Evolutionary conservation across 2,888 invertebrate species (phyloP).

Genomic region (Spilarctia lutea): DNA sequence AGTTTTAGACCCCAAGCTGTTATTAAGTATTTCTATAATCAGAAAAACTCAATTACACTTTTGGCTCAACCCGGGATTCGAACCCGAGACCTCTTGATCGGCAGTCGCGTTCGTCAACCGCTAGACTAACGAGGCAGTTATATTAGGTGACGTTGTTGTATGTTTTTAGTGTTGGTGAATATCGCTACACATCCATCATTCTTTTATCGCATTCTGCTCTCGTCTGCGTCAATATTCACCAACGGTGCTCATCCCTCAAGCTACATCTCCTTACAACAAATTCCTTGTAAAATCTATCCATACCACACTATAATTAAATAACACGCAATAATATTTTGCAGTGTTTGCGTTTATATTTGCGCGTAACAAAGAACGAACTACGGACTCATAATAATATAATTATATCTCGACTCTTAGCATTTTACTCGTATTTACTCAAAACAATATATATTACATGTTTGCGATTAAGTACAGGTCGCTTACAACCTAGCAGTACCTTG

Average conservation of each 20-base stretch:
- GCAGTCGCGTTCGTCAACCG: too few relatives aligned
- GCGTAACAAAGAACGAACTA: background rate
- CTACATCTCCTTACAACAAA: background rate
- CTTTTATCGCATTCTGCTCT: background rate
- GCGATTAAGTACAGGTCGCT: background rate
- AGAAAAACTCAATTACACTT: too few relatives aligned
- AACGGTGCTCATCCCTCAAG: background rate
- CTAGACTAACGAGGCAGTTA: too few relatives aligned
- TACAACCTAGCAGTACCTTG: background rate
- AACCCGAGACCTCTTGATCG: too few relatives aligned
- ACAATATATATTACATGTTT: background rate
- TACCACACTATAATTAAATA: background rate
- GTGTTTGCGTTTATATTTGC: background rate
- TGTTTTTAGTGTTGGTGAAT: background rate
- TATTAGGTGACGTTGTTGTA: background rate
- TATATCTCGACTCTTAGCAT: background rate
- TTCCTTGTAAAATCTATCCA: background rate
- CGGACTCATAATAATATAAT: background rate
- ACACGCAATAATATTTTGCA: background rate
- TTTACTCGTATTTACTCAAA: background rate
- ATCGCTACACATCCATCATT: background rate
- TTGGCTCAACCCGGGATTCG: too few relatives aligned
- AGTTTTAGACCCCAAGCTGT: too few relatives aligned
- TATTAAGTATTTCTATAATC: too few relatives aligned
- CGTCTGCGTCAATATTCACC: background rate